These are phyloP conservation scores for Mycetomoellerius zeteki DNA, from an alignment of 1,140 invertebrate genomes.

Conservation along the genomic window DNA sequence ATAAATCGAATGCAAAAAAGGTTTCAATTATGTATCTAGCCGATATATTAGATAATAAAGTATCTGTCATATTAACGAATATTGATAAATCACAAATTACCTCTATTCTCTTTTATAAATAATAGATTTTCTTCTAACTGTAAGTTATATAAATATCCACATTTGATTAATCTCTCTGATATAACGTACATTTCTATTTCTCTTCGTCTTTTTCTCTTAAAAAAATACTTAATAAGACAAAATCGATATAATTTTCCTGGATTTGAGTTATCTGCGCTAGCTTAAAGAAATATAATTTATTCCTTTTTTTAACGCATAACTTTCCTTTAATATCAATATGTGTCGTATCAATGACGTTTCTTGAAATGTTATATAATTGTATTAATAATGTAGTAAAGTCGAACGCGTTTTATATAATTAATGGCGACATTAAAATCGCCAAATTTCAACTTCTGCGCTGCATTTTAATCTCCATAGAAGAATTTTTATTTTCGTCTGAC, in stretches of 20 bases:
- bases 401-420: not conserved
- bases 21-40: not conserved
- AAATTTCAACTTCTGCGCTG: not conserved
- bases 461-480: not conserved
- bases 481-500: not conserved
- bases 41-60: not conserved
- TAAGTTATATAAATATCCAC: not conserved
- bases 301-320: not conserved
- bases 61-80: too few species aligned
- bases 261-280: not conserved
- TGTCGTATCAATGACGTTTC: not conserved
- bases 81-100: not conserved
- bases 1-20: too few species aligned
- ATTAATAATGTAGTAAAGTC: not conserved
- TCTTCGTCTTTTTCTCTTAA: not conserved
- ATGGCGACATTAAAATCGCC: not conserved
- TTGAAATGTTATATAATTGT: not conserved
- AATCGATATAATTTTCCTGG: not conserved
- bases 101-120: not conserved
- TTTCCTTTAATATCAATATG: slow-evolving; percentile 2
- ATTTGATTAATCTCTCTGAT: not conserved
- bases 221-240: not conserved
- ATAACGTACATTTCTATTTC: not conserved
- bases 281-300: not conserved
- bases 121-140: not conserved